Evolutionary conservation across 2,797 vertebrate genomes (phyloP).

Genomic region (Prionace glauca): DNA sequence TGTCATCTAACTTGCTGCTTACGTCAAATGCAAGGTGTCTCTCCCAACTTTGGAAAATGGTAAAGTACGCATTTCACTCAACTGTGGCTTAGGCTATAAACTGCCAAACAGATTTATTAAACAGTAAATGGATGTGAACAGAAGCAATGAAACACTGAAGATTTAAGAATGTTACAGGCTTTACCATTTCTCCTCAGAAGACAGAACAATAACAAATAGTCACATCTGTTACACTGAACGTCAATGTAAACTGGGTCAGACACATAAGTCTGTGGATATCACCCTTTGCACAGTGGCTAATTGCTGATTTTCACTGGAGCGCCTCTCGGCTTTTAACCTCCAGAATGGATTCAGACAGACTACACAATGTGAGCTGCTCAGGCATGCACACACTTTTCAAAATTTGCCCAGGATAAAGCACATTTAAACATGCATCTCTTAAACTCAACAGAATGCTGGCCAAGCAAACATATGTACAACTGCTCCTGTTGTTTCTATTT

Average conservation of each 20-base stretch:
- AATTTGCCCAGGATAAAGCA: neutral
- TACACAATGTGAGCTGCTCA: neutral
- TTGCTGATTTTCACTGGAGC: neutral
- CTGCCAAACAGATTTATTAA: slow-evolving; percentile 28
- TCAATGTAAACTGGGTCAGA: neutral
- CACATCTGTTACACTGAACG: neutral
- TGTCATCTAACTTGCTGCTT: neutral
- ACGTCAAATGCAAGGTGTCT: neutral
- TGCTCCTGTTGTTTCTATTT: neutral
- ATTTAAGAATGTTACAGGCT: slow-evolving; percentile 10
- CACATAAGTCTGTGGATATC: neutral
- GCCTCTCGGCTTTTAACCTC: neutral
- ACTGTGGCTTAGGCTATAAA: neutral
- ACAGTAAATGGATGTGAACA: slow-evolving; percentile 15
- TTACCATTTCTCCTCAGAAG: neutral
- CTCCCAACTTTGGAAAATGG: neutral
- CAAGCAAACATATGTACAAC: neutral
- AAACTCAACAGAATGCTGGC: neutral
- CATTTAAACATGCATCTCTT: neutral
- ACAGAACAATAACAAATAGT: slow-evolving; percentile 28
- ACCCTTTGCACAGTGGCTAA: neutral
- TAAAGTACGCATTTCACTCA: slow-evolving; percentile 26
- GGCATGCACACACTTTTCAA: neutral
- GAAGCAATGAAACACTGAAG: neutral
- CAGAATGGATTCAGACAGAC: neutral